Evolutionary conservation across 2,888 invertebrate genomes (phyloP).

Genomic region (Ochropleura leucogaster): DNA sequence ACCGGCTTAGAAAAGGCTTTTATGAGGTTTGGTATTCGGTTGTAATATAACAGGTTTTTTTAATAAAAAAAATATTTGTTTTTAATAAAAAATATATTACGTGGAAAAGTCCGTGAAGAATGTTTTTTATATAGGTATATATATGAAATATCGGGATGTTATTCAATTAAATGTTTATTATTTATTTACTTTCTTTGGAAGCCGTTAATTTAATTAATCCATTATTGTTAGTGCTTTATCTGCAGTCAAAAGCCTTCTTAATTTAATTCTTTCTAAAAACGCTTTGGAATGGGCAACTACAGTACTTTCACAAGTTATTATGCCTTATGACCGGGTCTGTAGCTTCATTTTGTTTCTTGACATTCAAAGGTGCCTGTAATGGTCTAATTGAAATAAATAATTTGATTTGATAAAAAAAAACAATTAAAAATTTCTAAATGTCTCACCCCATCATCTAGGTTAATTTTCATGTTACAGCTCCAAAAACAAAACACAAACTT

Average conservation of each 20-base stretch:
- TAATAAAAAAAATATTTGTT: no score
- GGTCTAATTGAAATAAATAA: no score
- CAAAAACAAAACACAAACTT: slow-evolving; percentile 12
- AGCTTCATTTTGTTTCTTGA: no score
- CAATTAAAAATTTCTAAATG: not conserved
- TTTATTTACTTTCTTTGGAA: not conserved
- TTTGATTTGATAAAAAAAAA: not conserved
- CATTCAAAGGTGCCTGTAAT: no score
- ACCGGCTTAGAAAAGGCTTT: not conserved
- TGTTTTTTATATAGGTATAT: no score
- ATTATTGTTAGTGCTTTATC: not conserved
- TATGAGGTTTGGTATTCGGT: not conserved
- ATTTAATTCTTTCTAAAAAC: not conserved
- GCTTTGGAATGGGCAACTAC: no score
- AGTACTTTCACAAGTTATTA: no score
- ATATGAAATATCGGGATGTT: no score
- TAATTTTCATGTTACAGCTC: slow-evolving; percentile 56
- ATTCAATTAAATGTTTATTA: no score
- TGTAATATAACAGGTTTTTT: not conserved
- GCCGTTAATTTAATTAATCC: not conserved
- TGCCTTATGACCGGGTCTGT: no score
- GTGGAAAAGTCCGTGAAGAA: no score
- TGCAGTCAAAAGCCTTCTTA: not conserved
- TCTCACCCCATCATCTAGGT: slow-evolving; percentile 65
- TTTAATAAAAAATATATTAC: no score